Base-by-base conservation (phyloP, 2,797 vertebrate species). In the Dicrostonyx torquatus region DNA sequence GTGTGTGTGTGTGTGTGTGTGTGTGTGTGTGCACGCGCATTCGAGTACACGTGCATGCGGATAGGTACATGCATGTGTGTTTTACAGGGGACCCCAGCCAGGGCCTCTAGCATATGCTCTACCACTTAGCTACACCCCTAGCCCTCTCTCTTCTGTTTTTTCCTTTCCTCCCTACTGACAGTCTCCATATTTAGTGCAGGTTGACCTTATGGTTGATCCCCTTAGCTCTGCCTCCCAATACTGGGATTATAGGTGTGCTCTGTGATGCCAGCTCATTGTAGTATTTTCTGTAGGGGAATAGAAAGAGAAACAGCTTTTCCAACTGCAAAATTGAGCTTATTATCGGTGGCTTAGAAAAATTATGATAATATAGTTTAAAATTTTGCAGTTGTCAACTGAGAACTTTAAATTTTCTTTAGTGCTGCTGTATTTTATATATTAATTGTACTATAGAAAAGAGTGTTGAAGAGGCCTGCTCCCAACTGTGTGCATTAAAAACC, bases 291-390 rank as follows among this genome's bases (percentile, higher is more conserved):
- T n/a, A 37, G 90, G 50, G 66, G 34, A 79, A 20, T 11, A 88
- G 89, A 68, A 97, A 92, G 24, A 50, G 83, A 91, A 86, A 95
- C 29, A 87, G 79, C 8, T 48, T 95, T 92, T 93, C 43, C 53
- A 66, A 17, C 80, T 68, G 22, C 14, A n/a, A 73, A 83, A 40
- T 78, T 86, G 22, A 73, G 53, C 79, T 77, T 72, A 87, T 50
- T 79, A 48, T 37, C 43, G 24, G 11, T 84, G 66, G n/a, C 84
- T 93, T 92, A 62, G 53, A 34, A 89, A 62, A 92, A 17, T 92
- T 84, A 80, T 11, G 48, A 53, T 62, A 53, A 40, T 45, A 4
- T 58, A 26, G 29, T 60, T 24, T 48, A 78, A 45, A 73, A 60
- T 70, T 92, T 89, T 91, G 76, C 7, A 40, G 50, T 64, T 34